Base-by-base conservation (phyloP, 2,888 invertebrate species). In the Peribatodes rhomboidaria region DNA sequence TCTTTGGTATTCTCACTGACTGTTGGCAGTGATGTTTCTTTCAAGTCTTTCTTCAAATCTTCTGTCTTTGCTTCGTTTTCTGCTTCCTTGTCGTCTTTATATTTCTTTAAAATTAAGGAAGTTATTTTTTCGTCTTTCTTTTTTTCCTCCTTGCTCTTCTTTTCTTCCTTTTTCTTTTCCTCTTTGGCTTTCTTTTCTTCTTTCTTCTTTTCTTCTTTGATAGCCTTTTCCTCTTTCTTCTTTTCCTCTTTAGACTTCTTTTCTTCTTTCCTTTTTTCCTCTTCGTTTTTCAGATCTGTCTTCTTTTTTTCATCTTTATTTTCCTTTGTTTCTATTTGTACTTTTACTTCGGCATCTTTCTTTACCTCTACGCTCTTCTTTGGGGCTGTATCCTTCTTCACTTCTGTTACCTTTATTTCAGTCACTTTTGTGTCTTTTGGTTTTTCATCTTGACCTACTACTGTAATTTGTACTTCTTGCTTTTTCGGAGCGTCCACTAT, bases 1-100 rank as follows among this genome's bases (percentile, higher is more conserved):
- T 76, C 72, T 52, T 73, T 80, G 1, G 79, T 70, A 8, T 71
- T 57, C 65, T 80, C 80, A 4, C 69, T 69, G 1, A 78, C 76
- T 0, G 74, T 76, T 55, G 77, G 76, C 6, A 76, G 65, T 11
- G 62, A 66, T 0, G 18, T 59, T 27, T 65, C 65, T 16, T 67
- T 59, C 4, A 54, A 35, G 1, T 61, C 58, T 22, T 57, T 47
- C 39, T 1, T 75, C 66, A 4, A 53, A 39, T 54, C 65, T 71
- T 49, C 52, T 10, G 20, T 37, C 35, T 20, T 49, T 49, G 14
- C 64, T n/a, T 56, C 44, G 0, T 20, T n/a, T 22, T 53, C 31
- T 14, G 33, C 27, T 27, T 37, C 60, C 16, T 46, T 54, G 10
- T 61, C 60, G 4, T 35, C 46, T 37, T 57, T 49, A 13, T 49